Evolutionary conservation across 2,113 vertebrate genomes (phyloP), one percentile per base, ranked within the genome.

Genomic region (Rostratula benghalensis): DNA sequence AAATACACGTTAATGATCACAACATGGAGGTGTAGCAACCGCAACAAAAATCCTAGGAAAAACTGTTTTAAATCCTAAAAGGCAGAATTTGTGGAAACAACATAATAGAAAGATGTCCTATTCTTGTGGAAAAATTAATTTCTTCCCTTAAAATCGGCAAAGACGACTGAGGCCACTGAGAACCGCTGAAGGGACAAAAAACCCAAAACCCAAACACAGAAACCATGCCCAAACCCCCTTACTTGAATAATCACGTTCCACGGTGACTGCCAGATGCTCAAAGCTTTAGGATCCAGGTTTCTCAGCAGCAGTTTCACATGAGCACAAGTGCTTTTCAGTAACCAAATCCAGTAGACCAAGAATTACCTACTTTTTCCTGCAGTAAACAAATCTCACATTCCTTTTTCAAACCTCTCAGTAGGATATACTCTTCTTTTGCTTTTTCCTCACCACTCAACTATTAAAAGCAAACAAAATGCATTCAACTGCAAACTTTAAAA

Each of bases 1-100:
- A 45, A 7, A 8, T 2, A 6, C 4, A 2, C 0, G 6, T 14
- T 2, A 6, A 1, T 1, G 23, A 5, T 3, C 43, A 2, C 56
- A 5, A 5, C 9, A 7, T 0, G 21, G 4, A 54, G 43, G 0
- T 28, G n/a, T 6, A 27, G 37, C 5, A 15, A 33, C n/a, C n/a
- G n/a, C 39, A 11, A 5, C 13, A 35, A 16, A 4, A 57, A 30
- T 18, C 1, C 7, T 23, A 13, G 8, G 8, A 53, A 3, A 21
- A 61, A 13, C n/a, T 8, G 6, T 4, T 41, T 2, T 43, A 24
- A 7, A 22, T 1, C 2, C 11, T 6, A 13, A 22, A 5, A 14
- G 13, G 12, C n/a, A 45, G 10, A 41, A 13, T 0, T 2, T 4
- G 14, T 7, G 35, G 20, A 30, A 59, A 63, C 43, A 43, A 13